Evolutionary conservation across 2,113 vertebrate species (phyloP), one percentile per base, ranked within the genome.

Genomic region (Zapornia atra): DNA sequence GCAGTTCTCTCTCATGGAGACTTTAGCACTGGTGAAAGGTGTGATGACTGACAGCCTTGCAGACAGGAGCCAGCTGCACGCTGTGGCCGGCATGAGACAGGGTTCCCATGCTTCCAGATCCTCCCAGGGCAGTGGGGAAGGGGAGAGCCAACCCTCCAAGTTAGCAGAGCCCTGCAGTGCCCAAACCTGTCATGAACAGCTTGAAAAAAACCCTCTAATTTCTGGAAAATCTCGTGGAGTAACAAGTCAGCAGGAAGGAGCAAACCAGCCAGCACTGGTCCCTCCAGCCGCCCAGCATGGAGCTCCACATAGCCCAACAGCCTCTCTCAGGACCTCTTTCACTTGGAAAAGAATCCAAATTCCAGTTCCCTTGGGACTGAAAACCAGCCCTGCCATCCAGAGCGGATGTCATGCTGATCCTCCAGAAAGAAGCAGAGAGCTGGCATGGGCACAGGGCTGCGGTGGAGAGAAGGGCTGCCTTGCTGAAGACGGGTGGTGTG

Each of bases 1-100:
- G 5, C 31, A 56, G 44, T 13, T 93, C 59, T n/a, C n/a, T 34
- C 28, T 51, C 7, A 0, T 1, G 0, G 69, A 64, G 60, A 59
- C 18, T 25, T 28, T 25, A 42, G 64, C 1, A 0, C 60, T n/a
- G 38, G 22, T 26, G 48, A 46, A 85, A 80, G 26, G 53, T 28
- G 34, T 0, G 0, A 10, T 12, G 64, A 70, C 53, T 11, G 6
- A 63, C 56, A 68, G 68, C 44, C 36, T 34, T 2, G 15, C 36
- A 56, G 51, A 80, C 12, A 5, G 10, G 38, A 86, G 79, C 57
- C 56, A 34, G 21, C 51, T 19, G 2, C 2, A 4, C 5, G 36
- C 17, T 46, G 20, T 26, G 56, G 68, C 48, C 8, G 0, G 53
- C 64, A 54, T 0, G 1, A 1, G 4, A 12, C 13, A 54, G 51